Conservation (phyloP, 92 coral and sea anemone genomes). For the Hydrozoanthus gracilis region DNA sequence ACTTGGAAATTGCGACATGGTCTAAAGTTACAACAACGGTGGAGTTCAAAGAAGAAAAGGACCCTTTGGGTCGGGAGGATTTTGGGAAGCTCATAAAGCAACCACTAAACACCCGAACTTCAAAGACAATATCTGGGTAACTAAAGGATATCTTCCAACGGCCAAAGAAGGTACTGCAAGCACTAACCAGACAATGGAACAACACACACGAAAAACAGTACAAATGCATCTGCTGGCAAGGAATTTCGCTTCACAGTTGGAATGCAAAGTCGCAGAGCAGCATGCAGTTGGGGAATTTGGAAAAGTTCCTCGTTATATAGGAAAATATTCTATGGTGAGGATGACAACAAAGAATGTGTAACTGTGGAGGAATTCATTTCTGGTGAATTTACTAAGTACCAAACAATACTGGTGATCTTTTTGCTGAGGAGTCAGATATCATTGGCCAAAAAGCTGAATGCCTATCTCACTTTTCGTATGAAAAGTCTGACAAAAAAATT, state of each 20-base stretch:
- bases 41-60: conserved; percentile 52
- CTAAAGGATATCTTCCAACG: conserved; percentile 52
- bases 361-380: conserved; percentile 60
- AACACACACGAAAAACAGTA: conserved; percentile 66
- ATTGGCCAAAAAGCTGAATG: conserved; percentile 49
- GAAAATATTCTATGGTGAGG: conserved; percentile 53
- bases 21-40: conserved; percentile 48
- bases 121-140: conserved; percentile 54
- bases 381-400: conserved; percentile 49
- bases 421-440: not conserved
- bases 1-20: conserved; percentile 59
- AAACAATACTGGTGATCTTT: conserved; percentile 51
- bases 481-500: conserved; percentile 28
- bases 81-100: conserved; percentile 60
- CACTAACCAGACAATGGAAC: conserved; percentile 49
- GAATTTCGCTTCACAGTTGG: conserved; percentile 61
- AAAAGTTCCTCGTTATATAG: not conserved
- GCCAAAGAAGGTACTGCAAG: conserved; percentile 54
- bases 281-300: conserved; percentile 45
- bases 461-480: conserved; percentile 53
- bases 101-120: conserved; percentile 50
- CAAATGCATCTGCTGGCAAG: conserved; percentile 73
- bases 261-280: conserved; percentile 41
- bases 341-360: conserved; percentile 50
- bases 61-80: conserved; percentile 65